phyloP scores from a whole-genome alignment of 1,140 invertebrate genomes.

The Zaprionus ornatus region DNA sequence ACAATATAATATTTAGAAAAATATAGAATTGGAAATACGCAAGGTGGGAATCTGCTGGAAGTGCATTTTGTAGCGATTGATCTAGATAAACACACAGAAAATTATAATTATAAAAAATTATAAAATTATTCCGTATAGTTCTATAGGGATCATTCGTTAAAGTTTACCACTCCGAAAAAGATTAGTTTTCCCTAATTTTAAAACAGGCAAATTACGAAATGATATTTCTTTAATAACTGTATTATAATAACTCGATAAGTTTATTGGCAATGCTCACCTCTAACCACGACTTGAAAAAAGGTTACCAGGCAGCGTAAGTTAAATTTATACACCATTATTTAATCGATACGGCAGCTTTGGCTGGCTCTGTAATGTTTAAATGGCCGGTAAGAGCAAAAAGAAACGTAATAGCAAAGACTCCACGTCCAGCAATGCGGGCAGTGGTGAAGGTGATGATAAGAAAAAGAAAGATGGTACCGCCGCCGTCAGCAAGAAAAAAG shows the following conservation, averaged over 20 bases:
- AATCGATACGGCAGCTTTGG: not conserved
- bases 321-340: not conserved
- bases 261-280: not conserved
- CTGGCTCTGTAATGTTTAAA: slow-evolving; percentile 22
- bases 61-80: too few relatives aligned
- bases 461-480: slow-evolving; percentile 82
- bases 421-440: slow-evolving; percentile 83
- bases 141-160: too few relatives aligned
- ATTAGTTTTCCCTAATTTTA: too few relatives aligned
- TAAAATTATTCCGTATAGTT: too few relatives aligned
- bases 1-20: too few relatives aligned
- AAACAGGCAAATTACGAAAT: too few relatives aligned
- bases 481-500: slow-evolving; percentile 85
- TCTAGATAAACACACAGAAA: too few relatives aligned
- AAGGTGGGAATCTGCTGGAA: too few relatives aligned
- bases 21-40: too few relatives aligned
- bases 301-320: not conserved
- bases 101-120: too few relatives aligned
- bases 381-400: slow-evolving; percentile 84
- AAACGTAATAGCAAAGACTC: slow-evolving; percentile 85
- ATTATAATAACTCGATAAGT: not conserved
- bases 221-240: too few relatives aligned
- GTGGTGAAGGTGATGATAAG: slow-evolving; percentile 81
- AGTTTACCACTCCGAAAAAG: too few relatives aligned
- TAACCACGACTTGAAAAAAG: not conserved